phyloP scores from a whole-genome alignment of 2,113 vertebrate genomes.

The Callaeas wilsoni region DNA sequence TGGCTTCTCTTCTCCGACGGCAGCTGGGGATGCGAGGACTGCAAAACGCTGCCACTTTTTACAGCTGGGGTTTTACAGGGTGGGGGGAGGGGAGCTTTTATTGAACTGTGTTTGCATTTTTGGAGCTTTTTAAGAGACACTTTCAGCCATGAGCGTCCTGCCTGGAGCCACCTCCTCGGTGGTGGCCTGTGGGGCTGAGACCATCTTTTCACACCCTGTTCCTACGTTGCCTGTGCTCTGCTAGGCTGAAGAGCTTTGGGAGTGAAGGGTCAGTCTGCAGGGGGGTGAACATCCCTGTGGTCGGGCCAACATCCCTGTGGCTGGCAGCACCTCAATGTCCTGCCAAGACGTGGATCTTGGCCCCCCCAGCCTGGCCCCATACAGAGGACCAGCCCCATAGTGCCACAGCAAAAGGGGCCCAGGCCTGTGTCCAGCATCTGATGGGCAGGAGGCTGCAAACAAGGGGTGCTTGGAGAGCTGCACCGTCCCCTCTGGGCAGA shows the following conservation, averaged over 20 bases:
- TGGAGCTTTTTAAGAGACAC: slow-evolving; percentile 52
- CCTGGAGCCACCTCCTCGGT: background rate
- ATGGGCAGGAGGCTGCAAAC: background rate
- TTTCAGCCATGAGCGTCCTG: background rate
- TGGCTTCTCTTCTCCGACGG: background rate
- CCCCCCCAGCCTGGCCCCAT: background rate
- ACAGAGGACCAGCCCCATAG: background rate
- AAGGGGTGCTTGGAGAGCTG: background rate
- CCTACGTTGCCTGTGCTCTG: background rate
- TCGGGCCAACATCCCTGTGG: background rate
- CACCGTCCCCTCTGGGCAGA: background rate
- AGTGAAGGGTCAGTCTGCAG: background rate
- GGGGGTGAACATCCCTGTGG: background rate
- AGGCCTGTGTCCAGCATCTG: background rate
- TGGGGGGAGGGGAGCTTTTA: slow-evolving; percentile 31
- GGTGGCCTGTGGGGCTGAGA: background rate
- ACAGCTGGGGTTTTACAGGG: slow-evolving; percentile 40
- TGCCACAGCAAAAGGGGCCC: background rate
- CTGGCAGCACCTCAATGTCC: rapidly evolving
- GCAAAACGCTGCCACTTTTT: slow-evolving; percentile 36
- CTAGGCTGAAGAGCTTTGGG: background rate
- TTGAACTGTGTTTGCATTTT: slow-evolving; percentile 42
- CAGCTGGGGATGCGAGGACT: rapidly evolving
- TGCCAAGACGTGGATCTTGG: rapidly evolving
- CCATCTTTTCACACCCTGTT: background rate